These are phyloP conservation scores for Pseudomyrmex sp. DNA, from an alignment of 1,140 invertebrate species.

Conservation along the genomic window DNA sequence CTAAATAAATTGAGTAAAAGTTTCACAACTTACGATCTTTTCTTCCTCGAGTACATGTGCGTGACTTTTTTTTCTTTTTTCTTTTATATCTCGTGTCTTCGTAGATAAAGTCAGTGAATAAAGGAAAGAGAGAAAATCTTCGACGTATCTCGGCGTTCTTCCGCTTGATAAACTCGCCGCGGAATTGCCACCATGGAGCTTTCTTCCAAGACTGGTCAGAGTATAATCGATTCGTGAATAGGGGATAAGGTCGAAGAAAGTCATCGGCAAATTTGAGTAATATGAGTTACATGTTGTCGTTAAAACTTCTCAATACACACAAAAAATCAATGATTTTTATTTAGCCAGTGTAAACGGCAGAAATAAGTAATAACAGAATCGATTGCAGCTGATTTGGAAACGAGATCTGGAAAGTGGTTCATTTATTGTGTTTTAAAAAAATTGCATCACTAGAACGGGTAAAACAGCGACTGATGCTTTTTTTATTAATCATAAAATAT, in stretches of 20 bases:
- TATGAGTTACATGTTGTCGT: slow-evolving; percentile 2
- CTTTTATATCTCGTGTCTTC: not conserved
- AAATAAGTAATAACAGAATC: slow-evolving; percentile 25
- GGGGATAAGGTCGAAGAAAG: slow-evolving; percentile 31
- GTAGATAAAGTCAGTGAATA: not conserved
- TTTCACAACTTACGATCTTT: not conserved
- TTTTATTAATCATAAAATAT: not conserved
- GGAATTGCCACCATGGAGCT: slow-evolving; percentile 62
- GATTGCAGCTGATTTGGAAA: slow-evolving; percentile 20
- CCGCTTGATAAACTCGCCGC: slow-evolving; percentile 54
- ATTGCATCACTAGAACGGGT: not conserved
- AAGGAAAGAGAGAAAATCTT: slow-evolving; percentile 45
- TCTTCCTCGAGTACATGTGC: slow-evolving; percentile 5
- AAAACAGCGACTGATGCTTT: too few species aligned
- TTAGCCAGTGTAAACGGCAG: slow-evolving; percentile 22
- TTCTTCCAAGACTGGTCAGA: slow-evolving; percentile 29
- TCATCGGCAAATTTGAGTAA: slow-evolving; percentile 45
- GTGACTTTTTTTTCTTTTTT: not conserved
- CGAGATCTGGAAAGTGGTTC: slow-evolving; percentile 13
- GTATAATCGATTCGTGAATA: slow-evolving; percentile 48
- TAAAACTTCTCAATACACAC: slow-evolving; percentile 38
- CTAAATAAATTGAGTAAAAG: slow-evolving; percentile 32
- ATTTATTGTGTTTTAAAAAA: slow-evolving; percentile 28
- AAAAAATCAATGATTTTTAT: slow-evolving; percentile 53
- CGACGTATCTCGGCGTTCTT: slow-evolving; percentile 13